Evolutionary conservation across 2,888 invertebrate species (phyloP), one percentile per base, ranked within the genome.

Genomic region (Tenthredo livida): DNA sequence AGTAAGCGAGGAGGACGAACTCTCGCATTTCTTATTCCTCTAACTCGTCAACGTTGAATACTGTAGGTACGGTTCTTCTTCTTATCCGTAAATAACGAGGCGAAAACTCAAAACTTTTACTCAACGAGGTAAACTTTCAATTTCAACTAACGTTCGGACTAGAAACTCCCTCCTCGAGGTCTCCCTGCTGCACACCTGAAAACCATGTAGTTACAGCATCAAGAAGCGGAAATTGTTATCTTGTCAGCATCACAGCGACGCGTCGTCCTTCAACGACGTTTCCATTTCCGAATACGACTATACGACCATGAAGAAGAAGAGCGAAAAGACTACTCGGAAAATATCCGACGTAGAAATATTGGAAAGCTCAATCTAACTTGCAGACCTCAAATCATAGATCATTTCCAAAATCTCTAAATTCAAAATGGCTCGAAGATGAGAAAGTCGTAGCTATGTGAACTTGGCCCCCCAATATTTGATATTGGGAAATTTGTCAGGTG

Each of bases 161-260:
- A 3, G 17, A 2, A 25, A 29, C 29, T 67, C 33, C 33, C 40
- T 37, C 40, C 37, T 40, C 2, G 29, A 29, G 15, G 47, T n/a
- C 37, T 15, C 33, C 40, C n/a, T n/a, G n/a, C n/a, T n/a, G n/a
- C 37, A 33, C n/a, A n/a, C 25, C 70, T 72, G n/a, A 37, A 37
- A 33, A 37, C 33, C 70, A 29, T 40, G n/a, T 33, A 72, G 40
- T 72, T 72, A 29, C 40, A n/a, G 70, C 37, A 40, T 72, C 70
- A 12, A 47, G 73, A 73, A 43, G 73, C 73, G 73, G 73, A 73
- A 73, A 43, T 73, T 73, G 73, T 73, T 73, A 73, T 73, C 73
- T 73, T 47, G 40, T 40, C 73, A 73, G n/a, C 40, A 10, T n/a
- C 73, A 25, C 21, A 12, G 43, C 73, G n/a, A n/a, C n/a, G n/a